Evolutionary conservation across 2,888 invertebrate species (phyloP), one percentile per base, ranked within the genome.

Genomic region (Tigriopus californicus): DNA sequence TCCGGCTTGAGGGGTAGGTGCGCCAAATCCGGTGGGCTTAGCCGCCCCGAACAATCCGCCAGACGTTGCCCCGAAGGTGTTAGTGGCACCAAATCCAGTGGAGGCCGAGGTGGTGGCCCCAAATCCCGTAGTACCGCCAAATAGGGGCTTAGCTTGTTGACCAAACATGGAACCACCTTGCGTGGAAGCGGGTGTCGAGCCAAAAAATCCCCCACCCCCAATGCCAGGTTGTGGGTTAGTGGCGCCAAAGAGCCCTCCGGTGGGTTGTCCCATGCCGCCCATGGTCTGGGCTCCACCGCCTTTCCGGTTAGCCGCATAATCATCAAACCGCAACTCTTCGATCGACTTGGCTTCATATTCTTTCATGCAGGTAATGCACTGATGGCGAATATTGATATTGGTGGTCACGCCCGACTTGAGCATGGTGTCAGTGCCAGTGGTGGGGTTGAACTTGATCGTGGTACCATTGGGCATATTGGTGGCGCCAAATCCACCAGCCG

Each of bases 291-390:
- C 60, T 59, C 69, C 68, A 44, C 73, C 76, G 44, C 91, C 90
- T 73, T 95, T 95, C 2, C 94, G 76, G 57, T 88, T 88, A 0
- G 86, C 86, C 24, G 79, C 72, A 70, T 98, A 98, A 72, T 98
- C 97, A 68, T 97, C 97, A 60, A 84, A 74, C 11, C 97, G 79
- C 4, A 98, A 73, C 70, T 98, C 98, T 72, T 98, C 98, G 24
- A 97, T 72, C 0, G 90, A 90, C 71, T 97, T 98, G 54, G 70
- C 72, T 68, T 97, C 95, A 69, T 97, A 99, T 69, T 97, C 94
- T 74, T 94, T 92, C 98, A 98, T 98, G 61, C 90, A 90, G 0
- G 92, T 92, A 62, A 98, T 95, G 70, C 95, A 95, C 69, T 94
- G 88, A 69, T 94, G 91, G 66, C 89, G 83, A 0, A 94, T 97